These are phyloP conservation scores for Rhinichthys klamathensis DNA, from an alignment of 2,113 vertebrate genomes.

Conservation along the genomic window DNA sequence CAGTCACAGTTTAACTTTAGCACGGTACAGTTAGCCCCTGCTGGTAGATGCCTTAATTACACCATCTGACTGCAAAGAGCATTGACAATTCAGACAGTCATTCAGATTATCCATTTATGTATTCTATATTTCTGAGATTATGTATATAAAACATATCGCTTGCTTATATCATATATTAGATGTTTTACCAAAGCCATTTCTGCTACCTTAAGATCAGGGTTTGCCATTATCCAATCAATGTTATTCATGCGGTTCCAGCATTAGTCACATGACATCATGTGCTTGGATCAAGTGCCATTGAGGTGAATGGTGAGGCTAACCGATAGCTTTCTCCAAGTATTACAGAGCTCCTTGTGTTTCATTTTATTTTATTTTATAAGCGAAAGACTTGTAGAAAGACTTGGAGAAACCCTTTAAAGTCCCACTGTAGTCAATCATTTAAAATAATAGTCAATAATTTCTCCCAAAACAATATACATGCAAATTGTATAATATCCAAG, in stretches of 20 bases:
- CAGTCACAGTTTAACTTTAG: background rate
- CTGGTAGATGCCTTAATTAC: background rate
- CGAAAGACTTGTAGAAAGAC: background rate
- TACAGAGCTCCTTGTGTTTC: background rate
- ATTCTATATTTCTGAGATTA: background rate
- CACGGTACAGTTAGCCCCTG: background rate
- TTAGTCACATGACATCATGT: background rate
- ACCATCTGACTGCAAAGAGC: background rate
- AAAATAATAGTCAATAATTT: too few relatives aligned
- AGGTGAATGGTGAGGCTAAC: background rate
- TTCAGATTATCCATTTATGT: background rate
- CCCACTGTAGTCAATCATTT: too few relatives aligned
- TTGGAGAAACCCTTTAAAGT: background rate
- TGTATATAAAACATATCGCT: background rate
- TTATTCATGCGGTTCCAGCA: background rate
- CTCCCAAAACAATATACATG: too few relatives aligned
- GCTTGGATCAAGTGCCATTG: background rate
- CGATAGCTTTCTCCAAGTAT: background rate
- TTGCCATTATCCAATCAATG: background rate
- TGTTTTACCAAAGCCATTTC: background rate
- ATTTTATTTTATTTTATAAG: background rate
- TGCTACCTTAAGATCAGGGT: background rate
- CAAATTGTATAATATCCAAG: too few relatives aligned
- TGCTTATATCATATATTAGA: background rate
- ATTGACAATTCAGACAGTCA: background rate